Conservation (phyloP, 2,797 vertebrate species). For the Cryptoprocta ferox region DNA sequence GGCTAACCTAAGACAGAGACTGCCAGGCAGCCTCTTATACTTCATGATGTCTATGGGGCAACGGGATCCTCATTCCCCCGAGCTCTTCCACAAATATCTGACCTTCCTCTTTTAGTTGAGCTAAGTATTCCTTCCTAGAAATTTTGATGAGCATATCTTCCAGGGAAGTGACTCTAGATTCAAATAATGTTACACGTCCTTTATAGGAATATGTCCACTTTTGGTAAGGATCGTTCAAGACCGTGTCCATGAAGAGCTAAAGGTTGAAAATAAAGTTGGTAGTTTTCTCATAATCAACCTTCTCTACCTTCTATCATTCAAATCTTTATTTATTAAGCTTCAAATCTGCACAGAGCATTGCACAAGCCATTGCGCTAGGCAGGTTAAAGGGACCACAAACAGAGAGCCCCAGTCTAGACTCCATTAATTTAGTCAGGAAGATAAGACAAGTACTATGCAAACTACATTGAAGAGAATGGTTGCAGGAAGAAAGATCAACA, state of each 20-base stretch:
- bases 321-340: conserved; percentile 7
- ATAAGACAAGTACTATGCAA: not conserved
- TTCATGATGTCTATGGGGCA: not conserved
- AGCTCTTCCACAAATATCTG: not conserved
- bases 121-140: not conserved
- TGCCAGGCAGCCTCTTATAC: not conserved
- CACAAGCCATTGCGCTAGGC: not conserved
- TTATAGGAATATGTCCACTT: not conserved
- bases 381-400: not conserved
- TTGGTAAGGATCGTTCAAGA: not conserved
- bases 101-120: not conserved
- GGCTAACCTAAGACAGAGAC: not conserved
- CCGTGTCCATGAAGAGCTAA: not conserved
- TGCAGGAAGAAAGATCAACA: not conserved
- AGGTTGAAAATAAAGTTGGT: not conserved
- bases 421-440: not conserved
- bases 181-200: not conserved
- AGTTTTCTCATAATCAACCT: not conserved
- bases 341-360: not conserved
- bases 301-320: not conserved
- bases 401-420: not conserved
- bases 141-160: not conserved
- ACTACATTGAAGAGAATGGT: not conserved
- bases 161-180: not conserved
- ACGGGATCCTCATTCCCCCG: not conserved